phyloP scores from a whole-genome alignment of 1,140 invertebrate genomes.

The Drosophila mojavensis region DNA sequence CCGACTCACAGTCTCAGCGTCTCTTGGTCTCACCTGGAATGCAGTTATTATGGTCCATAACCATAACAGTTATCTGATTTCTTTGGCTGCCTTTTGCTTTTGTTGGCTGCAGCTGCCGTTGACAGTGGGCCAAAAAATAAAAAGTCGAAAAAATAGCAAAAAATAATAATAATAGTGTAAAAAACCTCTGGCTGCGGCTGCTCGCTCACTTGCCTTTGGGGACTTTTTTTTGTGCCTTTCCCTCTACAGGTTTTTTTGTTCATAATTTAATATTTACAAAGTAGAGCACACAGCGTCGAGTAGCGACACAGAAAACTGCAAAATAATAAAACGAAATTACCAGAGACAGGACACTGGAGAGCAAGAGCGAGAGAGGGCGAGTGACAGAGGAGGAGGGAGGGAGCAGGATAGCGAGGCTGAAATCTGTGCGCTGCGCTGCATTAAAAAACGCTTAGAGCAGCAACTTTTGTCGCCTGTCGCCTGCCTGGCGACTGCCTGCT shows the following conservation, averaged over 20 bases:
- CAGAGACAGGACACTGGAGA: slow-evolving; percentile 50
- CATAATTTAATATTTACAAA: slow-evolving; percentile 83
- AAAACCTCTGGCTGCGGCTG: slow-evolving; percentile 9
- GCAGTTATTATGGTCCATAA: slow-evolving; percentile 79
- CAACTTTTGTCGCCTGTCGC: slow-evolving; percentile 69
- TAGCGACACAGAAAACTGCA: slow-evolving; percentile 64
- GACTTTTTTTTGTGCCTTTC: slow-evolving; percentile 36
- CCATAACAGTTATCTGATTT: slow-evolving; percentile 77
- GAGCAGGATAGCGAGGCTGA: not conserved
- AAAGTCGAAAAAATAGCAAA: not conserved
- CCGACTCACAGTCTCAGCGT: not conserved
- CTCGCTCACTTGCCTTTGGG: slow-evolving; percentile 51
- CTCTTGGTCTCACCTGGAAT: slow-evolving; percentile 52
- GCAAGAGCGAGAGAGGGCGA: not conserved
- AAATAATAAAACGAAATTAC: slow-evolving; percentile 82
- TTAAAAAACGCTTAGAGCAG: slow-evolving; percentile 81
- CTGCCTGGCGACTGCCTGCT: slow-evolving; percentile 50
- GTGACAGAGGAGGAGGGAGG: not conserved
- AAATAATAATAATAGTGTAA: not conserved
- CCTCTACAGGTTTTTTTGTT: slow-evolving; percentile 31
- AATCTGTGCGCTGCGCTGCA: slow-evolving; percentile 73
- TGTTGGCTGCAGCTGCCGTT: slow-evolving; percentile 26
- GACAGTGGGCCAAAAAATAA: slow-evolving; percentile 10
- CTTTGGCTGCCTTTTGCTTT: slow-evolving; percentile 41
- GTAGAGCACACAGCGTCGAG: slow-evolving; percentile 59